Evolutionary conservation across 1,140 invertebrate species (phyloP), one percentile per base, ranked within the genome.

Genomic region (Cheumatopsyche charites): DNA sequence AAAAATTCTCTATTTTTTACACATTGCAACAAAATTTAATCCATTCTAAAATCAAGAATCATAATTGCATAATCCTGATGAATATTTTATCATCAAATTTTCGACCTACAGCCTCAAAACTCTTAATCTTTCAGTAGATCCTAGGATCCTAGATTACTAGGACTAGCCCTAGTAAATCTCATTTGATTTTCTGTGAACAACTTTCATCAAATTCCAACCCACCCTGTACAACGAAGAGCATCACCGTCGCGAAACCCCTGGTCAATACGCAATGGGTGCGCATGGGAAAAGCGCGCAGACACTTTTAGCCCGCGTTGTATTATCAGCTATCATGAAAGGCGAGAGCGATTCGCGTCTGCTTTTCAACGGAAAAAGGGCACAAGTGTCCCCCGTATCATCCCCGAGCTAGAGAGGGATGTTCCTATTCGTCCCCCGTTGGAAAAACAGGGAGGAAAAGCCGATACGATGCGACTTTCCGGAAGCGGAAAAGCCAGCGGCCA

Each of bases 251-350:
- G 21, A 66, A 66, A 43, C 47, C 15, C 43, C 43, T 66, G 63
- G 41, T 25, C 63, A 41, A 9, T 63, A 5, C 19, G 42, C 29
- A 19, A 6, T 13, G 12, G 12, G 63, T 15, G 19, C 63, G 2
- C 12, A 13, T 26, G 62, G 17, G 47, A 9, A 45, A 45, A n/a
- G 17, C 42, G 42, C 13, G 7, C 45, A 36, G 45, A 15, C 41
- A 68, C 47, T 68, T 68, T 68, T 47, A 7, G 66, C 15, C 47
- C 66, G 47, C 66, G 47, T 17, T 55, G 47, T 68, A 68, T 68
- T 68, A 68, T 68, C 66, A 55, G 66, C 66, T 55, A 68, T 68
- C 66, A 68, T 68, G 66, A 68, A 68, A 68, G 66, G 63, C 63
- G 63, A 66, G 63, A 66, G 63, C 63, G 41, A 66, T 66, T 66